Base-by-base conservation (phyloP, 2,113 vertebrate species). In the Notothenia coriiceps region DNA sequence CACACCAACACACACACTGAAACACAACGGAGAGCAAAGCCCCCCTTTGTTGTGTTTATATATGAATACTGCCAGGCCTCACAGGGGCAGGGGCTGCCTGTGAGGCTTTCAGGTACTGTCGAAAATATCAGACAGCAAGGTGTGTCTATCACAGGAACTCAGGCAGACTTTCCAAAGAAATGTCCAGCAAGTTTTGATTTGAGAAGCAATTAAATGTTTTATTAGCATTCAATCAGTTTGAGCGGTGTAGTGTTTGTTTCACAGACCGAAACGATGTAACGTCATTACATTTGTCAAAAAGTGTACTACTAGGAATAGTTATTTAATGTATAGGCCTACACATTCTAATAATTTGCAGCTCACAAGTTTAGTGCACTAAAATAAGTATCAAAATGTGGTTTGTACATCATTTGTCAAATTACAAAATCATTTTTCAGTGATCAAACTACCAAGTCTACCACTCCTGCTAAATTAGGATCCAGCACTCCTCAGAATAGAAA, bases 401-500 rank as follows among this genome's bases (percentile, higher is more conserved):
- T 29, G 25, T 29, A 29, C 3, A 2, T 29, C 25, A 29, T 29
- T 29, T 29, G 25, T 29, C 25, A 29, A 29, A 29, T 29, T 29
- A 29, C 25, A 29, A 29, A 29, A 29, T 29, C 25, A 29, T 29
- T 29, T 29, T 29, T 29, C 25, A 29, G 25, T 29, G 25, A 29
- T 29, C 29, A 29, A 29, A 29, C 29, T 29, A 29, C 29, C 29
- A 29, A 29, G 29, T 29, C 3, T 29, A 2, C 10, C 35, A 14
- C 4, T 25, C 25, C 10, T 59, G 47, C 80, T 83, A 72, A 72
- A 49, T 67, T 47, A 67, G 60, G 74, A 64, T 2, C 25, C 15
- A 22, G 66, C 17, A 3, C 4, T 6, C 9, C 67, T 61, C 35
- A 54, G 47, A 71, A 77, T 82, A 82, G 80, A 77, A 54, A 54